phyloP scores from a whole-genome alignment of 2,888 invertebrate genomes.

The Trissolcus japonicus region DNA sequence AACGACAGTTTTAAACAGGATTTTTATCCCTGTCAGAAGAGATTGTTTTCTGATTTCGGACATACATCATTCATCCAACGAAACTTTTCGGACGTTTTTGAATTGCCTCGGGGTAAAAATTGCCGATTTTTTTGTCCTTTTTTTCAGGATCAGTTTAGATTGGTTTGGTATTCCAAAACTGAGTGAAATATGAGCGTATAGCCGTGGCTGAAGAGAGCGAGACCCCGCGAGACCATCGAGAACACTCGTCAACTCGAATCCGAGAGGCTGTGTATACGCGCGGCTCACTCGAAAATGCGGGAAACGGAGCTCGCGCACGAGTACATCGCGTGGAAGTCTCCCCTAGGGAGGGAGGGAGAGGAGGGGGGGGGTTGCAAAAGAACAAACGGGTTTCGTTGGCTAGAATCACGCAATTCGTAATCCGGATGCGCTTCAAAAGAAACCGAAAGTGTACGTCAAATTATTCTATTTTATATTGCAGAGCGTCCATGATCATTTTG shows the following conservation, averaged over 20 bases:
- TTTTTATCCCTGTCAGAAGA: too few relatives aligned
- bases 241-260: slow-evolving; percentile 32
- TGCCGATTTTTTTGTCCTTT: background rate
- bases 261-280: slow-evolving; percentile 11
- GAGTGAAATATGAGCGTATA: slow-evolving; percentile 28
- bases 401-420: slow-evolving; percentile 45
- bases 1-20: too few relatives aligned
- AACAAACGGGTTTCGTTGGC: slow-evolving; percentile 45
- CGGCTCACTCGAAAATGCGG: slow-evolving; percentile 34
- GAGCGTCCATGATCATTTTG: slow-evolving; percentile 15
- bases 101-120: slow-evolving; percentile 7
- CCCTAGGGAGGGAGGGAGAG: background rate
- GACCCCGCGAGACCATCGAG: slow-evolving; percentile 32
- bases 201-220: background rate
- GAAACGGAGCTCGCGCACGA: slow-evolving; percentile 31
- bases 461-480: slow-evolving; percentile 13
- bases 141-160: slow-evolving; percentile 10
- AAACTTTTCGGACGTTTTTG: too few relatives aligned
- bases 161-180: slow-evolving; percentile 8
- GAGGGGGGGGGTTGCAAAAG: slow-evolving; percentile 5
- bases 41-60: background rate
- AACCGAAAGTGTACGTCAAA: slow-evolving; percentile 51
- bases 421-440: slow-evolving; percentile 38
- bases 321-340: slow-evolving; percentile 35
- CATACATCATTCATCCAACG: slow-evolving; percentile 2